Evolutionary conservation across 2,797 vertebrate genomes (phyloP).

Genomic region (Rhodeus uyekii): DNA sequence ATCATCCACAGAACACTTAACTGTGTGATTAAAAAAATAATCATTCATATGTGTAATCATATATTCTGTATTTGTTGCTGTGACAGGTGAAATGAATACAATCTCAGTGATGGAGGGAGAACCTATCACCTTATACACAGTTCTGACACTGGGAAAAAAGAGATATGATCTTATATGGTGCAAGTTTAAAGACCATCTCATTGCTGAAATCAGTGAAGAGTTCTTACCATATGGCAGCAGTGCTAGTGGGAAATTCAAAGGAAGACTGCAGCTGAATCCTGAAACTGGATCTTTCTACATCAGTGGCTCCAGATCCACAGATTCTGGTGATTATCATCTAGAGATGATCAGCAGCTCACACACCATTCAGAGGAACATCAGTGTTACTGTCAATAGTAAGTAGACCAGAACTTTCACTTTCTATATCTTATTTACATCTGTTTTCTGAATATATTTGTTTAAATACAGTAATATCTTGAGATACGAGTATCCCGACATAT

Average conservation of each 20-base stretch:
- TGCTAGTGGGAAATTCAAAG: background rate
- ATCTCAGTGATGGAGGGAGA: background rate
- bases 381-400: background rate
- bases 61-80: background rate
- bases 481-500: no score
- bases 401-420: background rate
- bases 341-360: rapidly evolving
- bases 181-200: rapidly evolving
- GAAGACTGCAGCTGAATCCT: background rate
- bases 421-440: no score
- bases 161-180: background rate
- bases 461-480: no score
- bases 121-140: rapidly evolving
- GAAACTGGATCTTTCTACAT: rapidly evolving
- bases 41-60: no score
- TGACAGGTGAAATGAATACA: rapidly evolving
- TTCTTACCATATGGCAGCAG: rapidly evolving
- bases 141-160: background rate
- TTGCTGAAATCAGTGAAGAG: background rate
- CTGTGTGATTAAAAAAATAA: no score
- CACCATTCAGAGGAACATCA: background rate
- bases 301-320: rapidly evolving
- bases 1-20: no score
- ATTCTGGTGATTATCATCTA: background rate
- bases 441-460: no score